These are phyloP conservation scores for Panopea generosa DNA, from an alignment of 2,888 invertebrate species.

Conservation along the genomic window DNA sequence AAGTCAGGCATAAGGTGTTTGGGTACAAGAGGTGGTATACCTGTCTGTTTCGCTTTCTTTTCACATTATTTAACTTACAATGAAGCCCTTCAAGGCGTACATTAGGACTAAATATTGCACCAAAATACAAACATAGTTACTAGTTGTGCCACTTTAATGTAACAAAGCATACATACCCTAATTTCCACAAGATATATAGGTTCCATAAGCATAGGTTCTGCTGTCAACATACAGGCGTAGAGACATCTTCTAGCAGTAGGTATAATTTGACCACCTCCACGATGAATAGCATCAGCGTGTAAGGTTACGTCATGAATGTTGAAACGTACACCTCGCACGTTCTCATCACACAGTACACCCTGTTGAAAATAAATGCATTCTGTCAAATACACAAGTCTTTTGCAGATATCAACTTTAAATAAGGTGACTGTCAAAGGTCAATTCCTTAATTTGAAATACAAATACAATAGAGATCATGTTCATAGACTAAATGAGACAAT, in stretches of 20 bases:
- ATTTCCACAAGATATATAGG: conserved; percentile 99
- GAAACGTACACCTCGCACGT: conserved; percentile 97
- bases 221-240: conserved; percentile 98
- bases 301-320: conserved; percentile 99
- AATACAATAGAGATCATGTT: no score
- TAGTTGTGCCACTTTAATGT: no score
- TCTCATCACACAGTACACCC: conserved; percentile 99
- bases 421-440: neutral
- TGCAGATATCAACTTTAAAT: neutral
- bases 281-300: conserved; percentile 99
- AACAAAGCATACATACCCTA: conserved; percentile 92
- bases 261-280: conserved; percentile 99
- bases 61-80: no score
- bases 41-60: no score
- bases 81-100: no score
- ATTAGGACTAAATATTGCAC: no score
- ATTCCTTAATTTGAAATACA: no score
- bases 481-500: no score
- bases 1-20: no score
- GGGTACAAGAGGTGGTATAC: no score
- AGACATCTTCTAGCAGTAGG: conserved; percentile 98
- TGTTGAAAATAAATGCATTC: conserved; percentile 78
- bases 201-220: conserved; percentile 97
- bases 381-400: neutral
- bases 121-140: no score